Base-by-base conservation (phyloP, 2,113 vertebrate species). In the Halcyon malimbica region DNA sequence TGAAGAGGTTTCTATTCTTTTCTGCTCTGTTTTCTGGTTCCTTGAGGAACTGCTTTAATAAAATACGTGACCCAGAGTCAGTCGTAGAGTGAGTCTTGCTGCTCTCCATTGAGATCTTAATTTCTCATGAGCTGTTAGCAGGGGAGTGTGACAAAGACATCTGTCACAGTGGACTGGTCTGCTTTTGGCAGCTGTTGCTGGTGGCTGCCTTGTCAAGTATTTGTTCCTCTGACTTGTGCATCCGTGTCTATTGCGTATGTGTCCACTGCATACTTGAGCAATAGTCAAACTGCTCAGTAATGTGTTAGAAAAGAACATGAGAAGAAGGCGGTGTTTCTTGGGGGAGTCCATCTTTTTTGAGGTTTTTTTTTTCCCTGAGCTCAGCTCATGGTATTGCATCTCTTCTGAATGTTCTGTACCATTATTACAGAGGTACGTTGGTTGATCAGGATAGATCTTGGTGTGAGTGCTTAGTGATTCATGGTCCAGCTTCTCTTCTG, bases 1-100 rank as follows among this genome's bases (percentile, higher is more conserved):
- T 67, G 56, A 53, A 90, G 92, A 54, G 17, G 44, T 83, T 94
- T 92, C 90, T 87, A 19, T 90, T 94, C 31, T 87, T 87, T 75
- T 82, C 62, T 82, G 29, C 46, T 63, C 53, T 0, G 0, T 91
- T 94, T 81, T 89, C 73, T 91, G 54, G 31, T 88, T 94, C 54
- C 82, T 95, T 6, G 6, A 92, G 63, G 68, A 94, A 51, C 44
- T 65, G 57, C 63, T 74, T 90, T 65, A 90, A 80, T 80, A 65
- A 80, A 93, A 86, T 70, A 28, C 31, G 17, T 19, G 64, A 69
- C 24, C 62, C 11, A 24, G 54, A 80, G 44, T 74, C 39, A 67
- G 51, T 87, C 46, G 54, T 64, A 29, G 62, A 63, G 62, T 28
- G 37, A 64, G 25, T 41, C 37, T 83, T 64, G 54, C 46, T 83